Evolutionary conservation across 2,888 invertebrate genomes (phyloP), one percentile per base, ranked within the genome.

Genomic region (Volucella inflata): DNA sequence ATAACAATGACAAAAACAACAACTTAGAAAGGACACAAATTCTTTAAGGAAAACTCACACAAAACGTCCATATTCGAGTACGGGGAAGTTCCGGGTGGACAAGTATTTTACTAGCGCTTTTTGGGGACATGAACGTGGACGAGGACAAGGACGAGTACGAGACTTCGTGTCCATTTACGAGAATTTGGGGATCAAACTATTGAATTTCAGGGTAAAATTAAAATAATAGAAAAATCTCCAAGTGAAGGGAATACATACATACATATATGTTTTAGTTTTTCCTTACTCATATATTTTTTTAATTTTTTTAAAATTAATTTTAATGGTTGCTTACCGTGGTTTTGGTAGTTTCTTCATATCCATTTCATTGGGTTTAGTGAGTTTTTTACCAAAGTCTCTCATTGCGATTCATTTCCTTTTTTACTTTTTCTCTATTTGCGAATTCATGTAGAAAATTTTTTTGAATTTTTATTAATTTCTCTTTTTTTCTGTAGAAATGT

Each of bases 321-420:
- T 8, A 57, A 30, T 57, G 17, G 14, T 14, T 50, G 87, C 89
- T 89, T 84, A 89, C 89, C 89, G 89, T 89, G 89, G 88, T 88
- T 89, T 89, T 88, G 88, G 88, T 88, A 88, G 87, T 88, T 89
- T 89, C 87, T 89, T 89, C 88, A 89, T 88, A 88, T 89, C 89
- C 89, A 89, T 89, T 87, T 88, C 89, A 89, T 88, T 88, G 87
- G 89, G 87, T 87, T 88, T 88, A 88, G 88, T 88, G 87, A 88
- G 87, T 84, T 87, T 88, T 87, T 89, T 88, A 87, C 88, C 87
- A 88, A 89, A 88, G 87, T 88, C 87, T 88, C 88, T 82, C 79
- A 87, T 88, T 77, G 83, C 87, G 87, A 85, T 87, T 83, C 89
- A 89, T 88, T 87, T 81, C 88, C 75, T 79, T 42, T 65, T 68